Percentiles rank a stretch among this genome's conserved stretches.
Evolutionary conservation across 1,140 invertebrate species (phyloP).

Genomic region (Pogonomyrmex californicus): DNA sequence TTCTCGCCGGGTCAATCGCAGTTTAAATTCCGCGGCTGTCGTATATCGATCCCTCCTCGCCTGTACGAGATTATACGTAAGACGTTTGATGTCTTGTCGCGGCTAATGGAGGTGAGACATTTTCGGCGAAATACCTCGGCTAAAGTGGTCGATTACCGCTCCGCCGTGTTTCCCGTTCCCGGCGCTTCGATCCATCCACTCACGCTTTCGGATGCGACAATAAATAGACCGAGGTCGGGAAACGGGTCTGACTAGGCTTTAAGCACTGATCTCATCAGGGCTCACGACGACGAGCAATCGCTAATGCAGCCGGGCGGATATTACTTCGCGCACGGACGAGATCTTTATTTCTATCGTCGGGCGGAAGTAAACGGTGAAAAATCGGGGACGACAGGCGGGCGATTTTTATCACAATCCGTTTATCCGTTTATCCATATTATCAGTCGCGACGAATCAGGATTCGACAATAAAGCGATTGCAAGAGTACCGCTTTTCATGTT

Average conservation of each 20-base stretch:
- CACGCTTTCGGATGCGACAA: conserved; percentile 47
- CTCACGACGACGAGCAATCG: conserved; percentile 35
- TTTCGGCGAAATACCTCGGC: conserved; percentile 50
- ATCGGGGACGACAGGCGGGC: not conserved
- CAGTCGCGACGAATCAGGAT: conserved; percentile 15
- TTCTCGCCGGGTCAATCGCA: conserved; percentile 30
- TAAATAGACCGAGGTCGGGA: conserved; percentile 58
- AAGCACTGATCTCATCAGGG: conserved; percentile 63
- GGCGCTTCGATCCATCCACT: not conserved
- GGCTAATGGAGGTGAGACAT: conserved; percentile 56
- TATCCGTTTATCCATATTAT: not conserved
- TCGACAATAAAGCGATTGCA: not conserved
- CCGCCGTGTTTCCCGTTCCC: conserved; percentile 20
- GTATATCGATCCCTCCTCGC: conserved; percentile 35
- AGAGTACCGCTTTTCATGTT: not conserved
- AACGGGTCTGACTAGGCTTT: conserved; percentile 58
- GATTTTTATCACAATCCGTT: not conserved
- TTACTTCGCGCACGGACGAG: conserved; percentile 36
- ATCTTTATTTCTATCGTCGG: conserved; percentile 34
- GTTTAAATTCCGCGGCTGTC: conserved; percentile 54
- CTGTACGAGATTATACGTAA: conserved; percentile 40
- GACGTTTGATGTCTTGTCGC: conserved; percentile 44
- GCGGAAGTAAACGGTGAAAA: conserved; percentile 22
- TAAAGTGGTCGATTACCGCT: conserved; percentile 58
- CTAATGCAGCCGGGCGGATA: conserved; percentile 55